A percentile compares a stretch with the other conserved stretches of the same genome.
These are phyloP conservation scores for Octopus bimaculoides DNA, from an alignment of 1,140 invertebrate species.

Conservation along the genomic window DNA sequence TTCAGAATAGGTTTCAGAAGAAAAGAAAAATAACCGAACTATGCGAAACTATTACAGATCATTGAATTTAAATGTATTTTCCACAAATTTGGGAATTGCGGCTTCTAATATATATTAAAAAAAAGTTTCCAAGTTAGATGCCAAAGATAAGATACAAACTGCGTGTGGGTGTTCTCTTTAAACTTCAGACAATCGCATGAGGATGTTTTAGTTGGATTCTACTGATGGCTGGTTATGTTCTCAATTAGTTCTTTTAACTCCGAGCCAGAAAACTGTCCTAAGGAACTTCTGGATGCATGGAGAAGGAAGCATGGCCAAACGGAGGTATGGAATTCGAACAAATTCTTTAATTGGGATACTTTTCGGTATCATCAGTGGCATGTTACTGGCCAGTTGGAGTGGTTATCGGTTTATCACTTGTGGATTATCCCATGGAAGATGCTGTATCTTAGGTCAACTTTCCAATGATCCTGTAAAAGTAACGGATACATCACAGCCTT, in stretches of 20 bases:
- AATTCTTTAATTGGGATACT: conserved; percentile 15
- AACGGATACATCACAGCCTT: not conserved
- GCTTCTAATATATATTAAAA: too few relatives aligned
- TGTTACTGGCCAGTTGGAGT: conserved; percentile 31
- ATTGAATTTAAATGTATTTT: too few relatives aligned
- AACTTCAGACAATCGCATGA: too few relatives aligned
- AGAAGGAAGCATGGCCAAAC: conserved; percentile 25
- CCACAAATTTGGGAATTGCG: too few relatives aligned
- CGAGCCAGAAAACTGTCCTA: not conserved
- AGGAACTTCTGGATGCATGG: conserved; percentile 23
- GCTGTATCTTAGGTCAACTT: not conserved
- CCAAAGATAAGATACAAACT: too few relatives aligned
- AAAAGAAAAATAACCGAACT: too few relatives aligned
- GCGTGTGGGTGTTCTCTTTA: too few relatives aligned
- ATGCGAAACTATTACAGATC: too few relatives aligned
- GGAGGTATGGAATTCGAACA: conserved; percentile 21
- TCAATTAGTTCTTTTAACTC: not conserved
- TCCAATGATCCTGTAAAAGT: not conserved
- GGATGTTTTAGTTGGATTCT: not conserved
- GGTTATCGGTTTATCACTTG: conserved; percentile 34
- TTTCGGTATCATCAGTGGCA: conserved; percentile 27
- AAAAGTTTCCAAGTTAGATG: too few relatives aligned
- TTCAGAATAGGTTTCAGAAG: too few relatives aligned
- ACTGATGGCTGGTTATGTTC: not conserved
- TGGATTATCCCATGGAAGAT: conserved; percentile 21